Conservation (phyloP, 92 coral and sea anemone genomes). For the Hydrozoanthus gracilis region DNA sequence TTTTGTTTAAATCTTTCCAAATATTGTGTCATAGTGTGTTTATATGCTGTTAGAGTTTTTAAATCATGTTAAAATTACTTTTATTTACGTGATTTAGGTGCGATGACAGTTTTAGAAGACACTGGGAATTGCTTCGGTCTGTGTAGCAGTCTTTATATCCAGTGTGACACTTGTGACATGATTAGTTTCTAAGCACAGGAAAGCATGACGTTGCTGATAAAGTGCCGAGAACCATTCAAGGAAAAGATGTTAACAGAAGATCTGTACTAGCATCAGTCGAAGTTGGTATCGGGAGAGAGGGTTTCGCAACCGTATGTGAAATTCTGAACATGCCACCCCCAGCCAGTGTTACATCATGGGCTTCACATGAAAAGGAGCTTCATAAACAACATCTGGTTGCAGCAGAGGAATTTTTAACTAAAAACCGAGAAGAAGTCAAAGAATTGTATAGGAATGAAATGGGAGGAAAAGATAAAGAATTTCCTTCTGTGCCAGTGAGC, state of each 20-base stretch:
- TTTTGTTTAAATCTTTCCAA: background rate
- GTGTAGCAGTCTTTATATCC: slow-evolving; percentile 18
- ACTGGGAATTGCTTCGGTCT: slow-evolving; percentile 5
- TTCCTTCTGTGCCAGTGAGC: background rate
- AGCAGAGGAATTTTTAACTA: background rate
- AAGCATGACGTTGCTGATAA: background rate
- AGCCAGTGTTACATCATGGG: slow-evolving; percentile 3
- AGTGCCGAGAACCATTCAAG: slow-evolving; percentile 4
- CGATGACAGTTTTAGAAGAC: background rate
- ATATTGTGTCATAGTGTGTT: background rate
- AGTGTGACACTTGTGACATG: slow-evolving; percentile 17
- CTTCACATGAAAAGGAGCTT: slow-evolving; percentile 28
- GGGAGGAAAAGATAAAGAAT: too few species aligned
- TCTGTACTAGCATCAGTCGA: slow-evolving; percentile 29
- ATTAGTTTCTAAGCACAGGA: slow-evolving; percentile 9
- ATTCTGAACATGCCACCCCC: slow-evolving; percentile 18
- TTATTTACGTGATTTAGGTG: background rate
- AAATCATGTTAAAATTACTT: background rate
- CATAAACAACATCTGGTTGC: slow-evolving; percentile 7
- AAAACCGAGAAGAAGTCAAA: slow-evolving; percentile 6
- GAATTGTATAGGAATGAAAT: background rate
- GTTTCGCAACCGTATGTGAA: background rate
- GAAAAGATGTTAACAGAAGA: slow-evolving; percentile 28
- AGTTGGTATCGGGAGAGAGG: slow-evolving; percentile 35
- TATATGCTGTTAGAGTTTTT: background rate